Evolutionary conservation across 2,113 vertebrate genomes (phyloP), one percentile per base, ranked within the genome.

Genomic region (Tyrannus savana): DNA sequence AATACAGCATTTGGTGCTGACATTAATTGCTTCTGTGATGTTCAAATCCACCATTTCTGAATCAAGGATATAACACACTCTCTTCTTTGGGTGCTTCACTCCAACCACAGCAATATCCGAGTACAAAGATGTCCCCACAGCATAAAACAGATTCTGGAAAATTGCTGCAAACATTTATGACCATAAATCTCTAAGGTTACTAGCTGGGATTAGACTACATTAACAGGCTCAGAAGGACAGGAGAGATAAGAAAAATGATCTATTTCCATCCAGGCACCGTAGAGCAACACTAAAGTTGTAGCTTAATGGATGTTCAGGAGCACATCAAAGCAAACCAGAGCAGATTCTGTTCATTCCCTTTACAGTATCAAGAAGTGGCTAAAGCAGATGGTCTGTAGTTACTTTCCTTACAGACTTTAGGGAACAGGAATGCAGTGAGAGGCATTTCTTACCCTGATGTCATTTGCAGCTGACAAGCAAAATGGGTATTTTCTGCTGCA

Each of bases 141-240:
- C 53, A 53, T 7, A 68, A 60, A 76, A 84, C 58, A 41, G 64
- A 53, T 47, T 52, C 79, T 31, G 80, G 37, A 68, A 72, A 92
- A 90, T 12, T 23, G 50, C 87, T 93, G 81, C 86, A 87, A 62
- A 73, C 78, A 74, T 76, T 79, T 88, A 50, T 44, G 73, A 24
- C 67, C 88, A 6, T 35, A 78, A 58, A 93, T 47, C 84, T 86
- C 77, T 19, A 50, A 5, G 50, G 86, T 81, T 93, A 82, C 31
- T 49, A 12, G 33, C 68, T 87, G 79, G 84, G 58, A 95, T 96
- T 85, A 87, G 76, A 72, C 56, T 71, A 58, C 81, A 89, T 93
- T 96, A 95, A 96, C 76, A 85, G 85, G 85, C 85, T 97, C 62
- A 83, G 87, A 87, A 97, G 31, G 66, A 92, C 56, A 49, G 68